Base-by-base conservation (phyloP, 2,113 vertebrate species). In the Tricholaema leucomelas region DNA sequence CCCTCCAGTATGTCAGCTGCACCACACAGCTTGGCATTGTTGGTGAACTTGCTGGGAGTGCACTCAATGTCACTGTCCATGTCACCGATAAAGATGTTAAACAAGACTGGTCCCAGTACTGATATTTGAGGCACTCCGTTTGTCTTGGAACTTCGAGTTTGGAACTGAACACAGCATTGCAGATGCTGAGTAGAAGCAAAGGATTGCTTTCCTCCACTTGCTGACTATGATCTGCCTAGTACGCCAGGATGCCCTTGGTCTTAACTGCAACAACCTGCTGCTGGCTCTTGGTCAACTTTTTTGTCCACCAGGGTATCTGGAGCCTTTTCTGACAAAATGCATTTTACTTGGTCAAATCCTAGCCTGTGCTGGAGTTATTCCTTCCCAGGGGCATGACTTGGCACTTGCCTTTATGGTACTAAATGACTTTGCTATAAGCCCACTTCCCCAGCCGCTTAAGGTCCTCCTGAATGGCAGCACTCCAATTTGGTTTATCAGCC, bases 301-400 rank as follows among this genome's bases (percentile, higher is more conserved):
- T 6, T 52, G 15, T 30, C 42, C 4, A 20, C 5, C 16, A 33
- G 16, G 38, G 15, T 3, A 2, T 3, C 7, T 4, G 15, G 0
- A 2, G 28, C 18, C 31, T 86, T 77, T 65, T 66, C 30, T 71
- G 70, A 17, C 35, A 48, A 38, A 19, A 30, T 2, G 2, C 10
- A 5, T 44, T 81, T 10, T 24, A 27, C 4, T 9, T 40, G 35
- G 15, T 58, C 24, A 30, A 27, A 12, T 4, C 15, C 23, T 19
- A 81, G 60, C 30, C 19, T 67, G 8, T 71, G 15, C 30, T 79
- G 42, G n/a, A n/a, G 13, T 38, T 86, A 18, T 30, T 74, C 36
- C 27, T 84, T 6, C 11, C 8, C 3, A 36, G 33, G 6, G 11
- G 27, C 8, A 35, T 10, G 17, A 48, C 3, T 63, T 48, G 21